These are phyloP conservation scores for Iguana delicatissima DNA, from an alignment of 2,797 vertebrate genomes.

Conservation along the genomic window DNA sequence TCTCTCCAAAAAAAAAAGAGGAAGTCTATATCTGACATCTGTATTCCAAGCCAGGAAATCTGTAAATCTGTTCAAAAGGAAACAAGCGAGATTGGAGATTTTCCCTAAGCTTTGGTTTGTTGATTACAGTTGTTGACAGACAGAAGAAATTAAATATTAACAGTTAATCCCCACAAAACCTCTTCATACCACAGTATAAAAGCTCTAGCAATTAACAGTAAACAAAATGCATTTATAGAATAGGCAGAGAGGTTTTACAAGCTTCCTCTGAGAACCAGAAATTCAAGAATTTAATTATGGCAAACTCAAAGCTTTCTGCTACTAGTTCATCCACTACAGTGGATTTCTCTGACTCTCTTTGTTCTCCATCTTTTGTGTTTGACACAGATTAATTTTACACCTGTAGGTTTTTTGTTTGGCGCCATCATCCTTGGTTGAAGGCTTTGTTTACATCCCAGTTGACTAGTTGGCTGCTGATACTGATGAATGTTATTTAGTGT, in stretches of 20 bases:
- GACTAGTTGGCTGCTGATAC: background rate
- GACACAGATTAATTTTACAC: background rate
- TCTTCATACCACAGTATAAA: conserved; percentile 32
- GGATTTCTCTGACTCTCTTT: conserved; percentile 14
- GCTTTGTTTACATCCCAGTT: background rate
- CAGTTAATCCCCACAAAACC: conserved; percentile 35
- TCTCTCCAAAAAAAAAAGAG: conserved; percentile 5
- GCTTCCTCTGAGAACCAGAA: conserved; percentile 23
- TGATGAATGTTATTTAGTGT: background rate
- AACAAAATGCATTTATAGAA: conserved; percentile 18
- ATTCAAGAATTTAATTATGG: conserved; percentile 41
- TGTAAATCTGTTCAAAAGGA: conserved; percentile 46
- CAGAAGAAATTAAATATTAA: conserved; percentile 56
- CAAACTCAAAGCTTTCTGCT: background rate
- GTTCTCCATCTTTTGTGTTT: background rate
- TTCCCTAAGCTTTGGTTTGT: conserved; percentile 33
- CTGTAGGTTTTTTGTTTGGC: background rate
- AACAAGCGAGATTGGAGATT: conserved; percentile 52
- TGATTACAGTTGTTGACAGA: conserved; percentile 49
- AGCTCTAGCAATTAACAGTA: conserved; percentile 55
- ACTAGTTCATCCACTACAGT: conserved; percentile 45
- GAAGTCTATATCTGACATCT: conserved; percentile 50
- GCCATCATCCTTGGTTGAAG: background rate
- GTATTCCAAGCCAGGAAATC: conserved; percentile 55
- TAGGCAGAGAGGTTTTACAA: conserved; percentile 11